phyloP scores from a whole-genome alignment of 2,113 vertebrate genomes.

The Pedionomus torquatus region DNA sequence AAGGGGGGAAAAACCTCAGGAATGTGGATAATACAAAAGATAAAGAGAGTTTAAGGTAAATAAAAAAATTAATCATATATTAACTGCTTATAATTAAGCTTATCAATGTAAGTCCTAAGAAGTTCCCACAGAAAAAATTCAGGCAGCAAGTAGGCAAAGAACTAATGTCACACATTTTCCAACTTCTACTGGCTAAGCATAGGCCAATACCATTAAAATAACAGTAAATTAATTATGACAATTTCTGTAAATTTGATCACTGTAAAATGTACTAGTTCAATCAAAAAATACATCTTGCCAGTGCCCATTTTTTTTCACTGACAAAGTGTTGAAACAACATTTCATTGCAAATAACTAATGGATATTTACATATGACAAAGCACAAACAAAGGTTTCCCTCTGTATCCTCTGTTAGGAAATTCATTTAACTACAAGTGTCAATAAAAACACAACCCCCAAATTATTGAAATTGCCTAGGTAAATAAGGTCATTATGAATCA shows the following conservation, averaged over 20 bases:
- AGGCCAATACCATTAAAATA: neutral
- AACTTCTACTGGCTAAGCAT: neutral
- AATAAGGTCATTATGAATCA: neutral
- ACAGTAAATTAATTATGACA: neutral
- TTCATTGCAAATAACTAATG: neutral
- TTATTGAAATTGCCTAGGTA: neutral
- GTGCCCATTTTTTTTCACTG: neutral
- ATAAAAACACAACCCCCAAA: neutral
- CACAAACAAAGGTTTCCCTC: neutral
- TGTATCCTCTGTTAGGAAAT: neutral
- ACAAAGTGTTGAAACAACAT: neutral
- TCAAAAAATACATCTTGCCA: neutral
- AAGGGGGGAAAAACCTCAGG: neutral
- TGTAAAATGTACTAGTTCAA: neutral
- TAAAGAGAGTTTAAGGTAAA: neutral
- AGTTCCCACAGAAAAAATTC: neutral
- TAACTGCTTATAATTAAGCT: neutral
- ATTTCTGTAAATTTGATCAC: neutral
- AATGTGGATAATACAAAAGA: neutral
- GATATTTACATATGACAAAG: neutral
- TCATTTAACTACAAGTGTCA: neutral
- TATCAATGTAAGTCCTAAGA: neutral
- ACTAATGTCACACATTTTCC: neutral
- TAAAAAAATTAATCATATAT: neutral
- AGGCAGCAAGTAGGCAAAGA: neutral